Conservation (phyloP, 2,113 vertebrate species). For the Gasterosteus aculeatus region DNA sequence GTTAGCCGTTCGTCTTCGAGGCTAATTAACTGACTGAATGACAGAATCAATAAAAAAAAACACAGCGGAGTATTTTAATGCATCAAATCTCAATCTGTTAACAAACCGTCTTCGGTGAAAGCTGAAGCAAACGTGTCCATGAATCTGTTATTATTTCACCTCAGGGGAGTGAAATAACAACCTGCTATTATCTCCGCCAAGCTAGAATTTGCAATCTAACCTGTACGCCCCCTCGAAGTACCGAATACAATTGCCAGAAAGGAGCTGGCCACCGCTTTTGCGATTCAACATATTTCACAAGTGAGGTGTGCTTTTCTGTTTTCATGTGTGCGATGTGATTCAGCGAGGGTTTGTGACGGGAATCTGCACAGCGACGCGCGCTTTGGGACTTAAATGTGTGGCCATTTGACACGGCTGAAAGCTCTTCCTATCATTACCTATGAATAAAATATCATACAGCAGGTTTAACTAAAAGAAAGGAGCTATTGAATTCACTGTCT, state of each 20-base stretch:
- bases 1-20: slow-evolving; percentile 6
- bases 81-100: slow-evolving; percentile 48
- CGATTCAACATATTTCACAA: slow-evolving; percentile 61
- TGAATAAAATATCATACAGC: slow-evolving; percentile 18
- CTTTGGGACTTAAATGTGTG: slow-evolving; percentile 18
- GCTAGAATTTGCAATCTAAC: slow-evolving; percentile 49
- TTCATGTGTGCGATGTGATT: slow-evolving; percentile 46
- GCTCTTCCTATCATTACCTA: slow-evolving; percentile 2
- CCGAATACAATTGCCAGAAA: slow-evolving; percentile 61
- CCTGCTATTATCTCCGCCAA: slow-evolving; percentile 56
- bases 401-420: slow-evolving; percentile 20
- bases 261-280: slow-evolving; percentile 39
- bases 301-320: slow-evolving; percentile 49
- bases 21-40: slow-evolving; percentile 18
- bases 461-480: slow-evolving; percentile 16
- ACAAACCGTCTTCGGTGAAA: slow-evolving; percentile 26
- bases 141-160: slow-evolving; percentile 58
- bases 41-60: slow-evolving; percentile 43
- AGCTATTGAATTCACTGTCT: slow-evolving; percentile 12
- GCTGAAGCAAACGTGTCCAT: slow-evolving; percentile 50
- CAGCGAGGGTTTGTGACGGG: slow-evolving; percentile 14
- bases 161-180: slow-evolving; percentile 50
- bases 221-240: slow-evolving; percentile 53
- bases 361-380: slow-evolving; percentile 36
- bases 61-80: slow-evolving; percentile 35